Evolutionary conservation across 2,888 invertebrate genomes (phyloP), one percentile per base, ranked within the genome.

Genomic region (Lycocerus yunnanus): DNA sequence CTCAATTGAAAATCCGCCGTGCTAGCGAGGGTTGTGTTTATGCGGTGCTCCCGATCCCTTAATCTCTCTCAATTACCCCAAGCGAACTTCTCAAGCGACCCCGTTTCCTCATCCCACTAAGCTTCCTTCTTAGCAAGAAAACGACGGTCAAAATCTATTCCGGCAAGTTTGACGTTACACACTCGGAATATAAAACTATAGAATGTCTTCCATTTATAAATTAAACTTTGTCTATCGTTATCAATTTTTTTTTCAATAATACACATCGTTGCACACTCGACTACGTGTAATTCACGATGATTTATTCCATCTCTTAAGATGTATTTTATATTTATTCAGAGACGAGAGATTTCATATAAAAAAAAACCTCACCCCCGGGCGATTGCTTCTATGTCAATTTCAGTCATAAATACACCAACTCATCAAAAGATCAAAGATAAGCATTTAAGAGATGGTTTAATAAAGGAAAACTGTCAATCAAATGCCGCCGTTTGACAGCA

Each of bases 41-140:
- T 85, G 85, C 83, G 85, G 84, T 83, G 81, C 84, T 79, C 84
- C 84, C 83, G 83, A 85, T 85, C 85, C 84, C 84, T 85, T 85
- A 85, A 85, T 85, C 85, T 85, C 84, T 82, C 84, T 83, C 84
- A 85, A 85, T 85, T 85, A 84, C 84, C 83, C 75, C 83, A 79
- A 79, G 81, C 81, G 78, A 81, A 80, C 81, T 82, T 79, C 80
- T 80, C 79, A 79, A 81, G 78, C 74, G 78, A 73, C 76, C 79
- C 79, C 68, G 67, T 74, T 78, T 79, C 80, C 79, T 75, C 76
- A 77, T 79, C 73, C 73, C 65, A 24, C 58, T 73, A 68, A 77
- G 66, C 66, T 61, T 75, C 16, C 69, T 69, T 75, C 69, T 69
- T 69, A 58, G 69, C 59, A 69, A 61, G 69, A 75, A 68, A 59